These are phyloP conservation scores for Lepidotrigona ventralis DNA, from an alignment of 1,140 invertebrate species.

Conservation along the genomic window DNA sequence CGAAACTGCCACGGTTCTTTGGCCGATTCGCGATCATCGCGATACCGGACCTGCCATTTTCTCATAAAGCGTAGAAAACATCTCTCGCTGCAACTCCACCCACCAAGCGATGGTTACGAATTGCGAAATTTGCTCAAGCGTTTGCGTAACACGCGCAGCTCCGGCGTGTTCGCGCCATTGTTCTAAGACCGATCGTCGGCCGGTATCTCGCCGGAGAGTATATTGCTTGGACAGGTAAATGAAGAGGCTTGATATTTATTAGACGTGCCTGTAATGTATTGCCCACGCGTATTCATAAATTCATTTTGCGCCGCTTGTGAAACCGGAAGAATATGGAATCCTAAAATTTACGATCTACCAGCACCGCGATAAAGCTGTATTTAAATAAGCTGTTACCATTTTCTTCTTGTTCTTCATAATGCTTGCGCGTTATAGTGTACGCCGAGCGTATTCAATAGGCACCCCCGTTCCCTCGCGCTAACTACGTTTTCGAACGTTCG, in stretches of 20 bases:
- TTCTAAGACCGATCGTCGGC: constrained; percentile 44
- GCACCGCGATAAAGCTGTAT: constrained; percentile 22
- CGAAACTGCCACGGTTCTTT: constrained; percentile 30
- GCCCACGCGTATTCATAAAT: constrained; percentile 45
- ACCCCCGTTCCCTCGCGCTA: neutral
- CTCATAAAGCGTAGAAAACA: constrained; percentile 46
- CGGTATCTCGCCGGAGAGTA: constrained; percentile 2
- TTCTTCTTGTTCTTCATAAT: constrained; percentile 14
- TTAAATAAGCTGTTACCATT: constrained; percentile 47
- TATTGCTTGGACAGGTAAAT: constrained; percentile 49
- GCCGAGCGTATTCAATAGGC: neutral
- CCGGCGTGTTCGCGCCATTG: constrained; percentile 49
- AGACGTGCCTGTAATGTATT: constrained; percentile 43
- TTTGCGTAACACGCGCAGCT: constrained; percentile 56
- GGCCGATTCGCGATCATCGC: neutral
- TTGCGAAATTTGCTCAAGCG: constrained; percentile 52
- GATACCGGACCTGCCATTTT: constrained; percentile 63
- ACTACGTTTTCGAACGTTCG: neutral
- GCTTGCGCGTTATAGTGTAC: neutral
- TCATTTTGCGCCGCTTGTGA: constrained; percentile 36
- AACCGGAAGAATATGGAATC: constrained; percentile 49
- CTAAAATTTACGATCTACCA: constrained; percentile 40
- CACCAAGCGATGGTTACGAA: constrained; percentile 45
- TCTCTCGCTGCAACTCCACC: constrained; percentile 50
- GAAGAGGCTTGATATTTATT: constrained; percentile 53